Conservation (phyloP, 2,113 vertebrate genomes). For the Spea bombifrons region DNA sequence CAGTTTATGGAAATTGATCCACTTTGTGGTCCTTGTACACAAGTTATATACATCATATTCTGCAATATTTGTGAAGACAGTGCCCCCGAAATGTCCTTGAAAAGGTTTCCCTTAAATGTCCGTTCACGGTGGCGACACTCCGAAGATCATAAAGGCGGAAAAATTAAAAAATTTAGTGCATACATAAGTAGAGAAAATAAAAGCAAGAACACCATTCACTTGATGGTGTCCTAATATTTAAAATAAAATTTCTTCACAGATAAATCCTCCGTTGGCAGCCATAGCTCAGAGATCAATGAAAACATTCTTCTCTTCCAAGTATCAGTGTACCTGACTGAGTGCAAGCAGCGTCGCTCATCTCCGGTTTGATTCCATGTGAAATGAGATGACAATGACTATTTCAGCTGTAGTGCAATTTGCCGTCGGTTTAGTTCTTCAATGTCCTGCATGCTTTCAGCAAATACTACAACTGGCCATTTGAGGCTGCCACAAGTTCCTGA, state of each 20-base stretch:
- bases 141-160: slow-evolving; percentile 77
- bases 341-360: slow-evolving; percentile 76
- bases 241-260: slow-evolving; percentile 78
- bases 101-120: slow-evolving; percentile 75
- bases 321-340: slow-evolving; percentile 96
- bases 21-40: slow-evolving; percentile 66
- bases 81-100: slow-evolving; percentile 72
- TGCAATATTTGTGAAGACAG: slow-evolving; percentile 68
- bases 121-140: slow-evolving; percentile 77
- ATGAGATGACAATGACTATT: slow-evolving; percentile 69
- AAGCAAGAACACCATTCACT: slow-evolving; percentile 83
- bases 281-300: slow-evolving; percentile 76
- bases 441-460: slow-evolving; percentile 71
- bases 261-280: slow-evolving; percentile 76
- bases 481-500: slow-evolving; percentile 93
- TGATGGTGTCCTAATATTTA: slow-evolving; percentile 83
- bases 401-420: slow-evolving; percentile 94
- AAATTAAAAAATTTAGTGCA: slow-evolving; percentile 97
- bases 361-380: slow-evolving; percentile 69
- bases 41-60: slow-evolving; percentile 65
- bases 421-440: slow-evolving; percentile 70
- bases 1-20: slow-evolving; percentile 61
- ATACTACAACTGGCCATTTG: slow-evolving; percentile 94
- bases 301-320: slow-evolving; percentile 86
- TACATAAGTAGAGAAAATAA: slow-evolving; percentile 89